Evolutionary conservation across 2,888 invertebrate species (phyloP).

Genomic region (Drosophila basisetae): DNA sequence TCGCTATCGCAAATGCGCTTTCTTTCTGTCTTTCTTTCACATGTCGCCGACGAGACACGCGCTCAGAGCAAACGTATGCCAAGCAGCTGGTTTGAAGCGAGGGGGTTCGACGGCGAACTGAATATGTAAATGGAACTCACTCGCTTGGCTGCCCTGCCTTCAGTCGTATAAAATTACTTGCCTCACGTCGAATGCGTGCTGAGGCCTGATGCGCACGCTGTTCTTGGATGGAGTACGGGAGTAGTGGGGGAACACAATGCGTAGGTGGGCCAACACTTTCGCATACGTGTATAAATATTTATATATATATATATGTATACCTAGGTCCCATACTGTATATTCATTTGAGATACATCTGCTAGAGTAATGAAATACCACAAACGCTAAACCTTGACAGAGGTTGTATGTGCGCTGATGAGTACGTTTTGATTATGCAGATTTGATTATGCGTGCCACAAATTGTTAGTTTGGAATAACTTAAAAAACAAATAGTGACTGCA

Average conservation of each 20-base stretch:
- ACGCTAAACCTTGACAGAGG: neutral
- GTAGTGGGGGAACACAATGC: neutral
- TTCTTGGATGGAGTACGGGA: neutral
- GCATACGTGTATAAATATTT: neutral
- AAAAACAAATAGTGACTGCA: neutral
- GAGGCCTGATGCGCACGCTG: neutral
- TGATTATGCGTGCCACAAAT: neutral
- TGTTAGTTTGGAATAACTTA: neutral
- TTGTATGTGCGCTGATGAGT: too few relatives aligned
- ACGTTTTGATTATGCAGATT: neutral
- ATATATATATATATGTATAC: neutral
- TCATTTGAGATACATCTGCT: neutral
- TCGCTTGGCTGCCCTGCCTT: conserved; percentile 41
- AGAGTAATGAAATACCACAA: conserved; percentile 3
- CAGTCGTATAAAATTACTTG: conserved; percentile 55
- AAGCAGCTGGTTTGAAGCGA: neutral
- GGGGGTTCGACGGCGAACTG: neutral
- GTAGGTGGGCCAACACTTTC: conserved; percentile 8
- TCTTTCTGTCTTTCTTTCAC: conserved; percentile 27
- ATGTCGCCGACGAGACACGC: conserved; percentile 60
- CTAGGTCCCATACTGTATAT: neutral
- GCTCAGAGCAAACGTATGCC: conserved; percentile 39
- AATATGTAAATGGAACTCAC: conserved; percentile 60
- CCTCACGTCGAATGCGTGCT: conserved; percentile 7
- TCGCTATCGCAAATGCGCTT: conserved; percentile 5